phyloP scores from a whole-genome alignment of 2,888 invertebrate genomes.

The Galerucella nymphaeae region DNA sequence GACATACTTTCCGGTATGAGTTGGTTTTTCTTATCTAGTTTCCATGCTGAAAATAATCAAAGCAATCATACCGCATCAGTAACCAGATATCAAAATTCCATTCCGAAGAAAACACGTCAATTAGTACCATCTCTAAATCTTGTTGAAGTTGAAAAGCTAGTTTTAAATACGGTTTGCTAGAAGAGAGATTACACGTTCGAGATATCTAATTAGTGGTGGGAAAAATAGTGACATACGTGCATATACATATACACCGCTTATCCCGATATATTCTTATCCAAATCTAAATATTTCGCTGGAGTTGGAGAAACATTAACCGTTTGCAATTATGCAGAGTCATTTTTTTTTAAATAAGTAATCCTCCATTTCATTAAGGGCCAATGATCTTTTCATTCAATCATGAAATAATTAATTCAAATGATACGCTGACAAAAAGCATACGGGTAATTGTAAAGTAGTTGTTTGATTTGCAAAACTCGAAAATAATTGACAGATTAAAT shows the following conservation, averaged over 20 bases:
- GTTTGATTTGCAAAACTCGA: too few species aligned
- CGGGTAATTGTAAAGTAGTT: neutral
- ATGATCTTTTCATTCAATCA: neutral
- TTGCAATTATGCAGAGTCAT: neutral
- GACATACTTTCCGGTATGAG: too few species aligned
- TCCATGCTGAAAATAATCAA: neutral
- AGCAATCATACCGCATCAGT: neutral
- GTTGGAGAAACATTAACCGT: neutral
- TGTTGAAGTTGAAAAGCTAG: conserved; percentile 6
- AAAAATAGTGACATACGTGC: neutral
- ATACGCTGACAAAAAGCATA: neutral
- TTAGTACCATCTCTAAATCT: conserved; percentile 12
- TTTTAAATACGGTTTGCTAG: neutral
- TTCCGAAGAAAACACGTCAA: conserved; percentile 3
- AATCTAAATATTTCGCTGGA: conserved; percentile 15
- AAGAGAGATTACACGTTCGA: neutral
- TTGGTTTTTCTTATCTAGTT: too few species aligned
- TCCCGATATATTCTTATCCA: conserved; percentile 6
- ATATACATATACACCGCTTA: neutral
- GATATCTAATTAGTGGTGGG: conserved; percentile 6
- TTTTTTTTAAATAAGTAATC: neutral
- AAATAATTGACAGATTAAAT: too few species aligned
- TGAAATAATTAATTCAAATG: neutral
- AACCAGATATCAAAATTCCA: neutral
- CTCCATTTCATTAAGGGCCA: neutral